Conservation (phyloP, 2,797 vertebrate species). For the Squalus acanthias region DNA sequence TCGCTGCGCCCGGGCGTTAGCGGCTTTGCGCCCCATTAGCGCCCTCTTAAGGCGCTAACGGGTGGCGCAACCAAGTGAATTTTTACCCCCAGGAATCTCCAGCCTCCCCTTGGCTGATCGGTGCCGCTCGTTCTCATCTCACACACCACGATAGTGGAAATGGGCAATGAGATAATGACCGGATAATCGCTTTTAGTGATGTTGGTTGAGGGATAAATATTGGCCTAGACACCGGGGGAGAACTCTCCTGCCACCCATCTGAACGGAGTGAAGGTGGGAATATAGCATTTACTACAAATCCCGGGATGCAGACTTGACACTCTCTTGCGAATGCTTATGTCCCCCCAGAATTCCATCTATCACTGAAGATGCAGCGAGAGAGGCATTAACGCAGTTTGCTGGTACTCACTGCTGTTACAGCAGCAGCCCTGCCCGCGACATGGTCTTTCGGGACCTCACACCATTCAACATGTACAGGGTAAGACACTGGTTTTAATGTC, state of each 20-base stretch:
- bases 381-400: slow-evolving; percentile 2
- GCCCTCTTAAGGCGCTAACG: no score
- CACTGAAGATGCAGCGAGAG: slow-evolving; percentile 28
- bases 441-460: slow-evolving; percentile 28
- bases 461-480: slow-evolving; percentile 35
- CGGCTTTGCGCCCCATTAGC: no score
- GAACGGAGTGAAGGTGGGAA: neutral
- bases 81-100: neutral
- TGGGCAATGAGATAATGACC: neutral
- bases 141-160: neutral
- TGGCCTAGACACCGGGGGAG: neutral
- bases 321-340: neutral
- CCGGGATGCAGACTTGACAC: neutral
- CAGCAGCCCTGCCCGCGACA: neutral
- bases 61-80: no score
- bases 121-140: neutral
- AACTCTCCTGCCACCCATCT: neutral
- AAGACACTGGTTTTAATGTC: neutral
- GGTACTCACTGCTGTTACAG: slow-evolving; percentile 13
- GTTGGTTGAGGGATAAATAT: neutral
- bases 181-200: neutral
- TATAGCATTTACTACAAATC: neutral
- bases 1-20: no score
- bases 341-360: slow-evolving; percentile 11
- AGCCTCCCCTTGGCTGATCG: neutral